Evolutionary conservation across 2,888 invertebrate species (phyloP), one percentile per base, ranked within the genome.

Genomic region (Ceriagrion tenellum): DNA sequence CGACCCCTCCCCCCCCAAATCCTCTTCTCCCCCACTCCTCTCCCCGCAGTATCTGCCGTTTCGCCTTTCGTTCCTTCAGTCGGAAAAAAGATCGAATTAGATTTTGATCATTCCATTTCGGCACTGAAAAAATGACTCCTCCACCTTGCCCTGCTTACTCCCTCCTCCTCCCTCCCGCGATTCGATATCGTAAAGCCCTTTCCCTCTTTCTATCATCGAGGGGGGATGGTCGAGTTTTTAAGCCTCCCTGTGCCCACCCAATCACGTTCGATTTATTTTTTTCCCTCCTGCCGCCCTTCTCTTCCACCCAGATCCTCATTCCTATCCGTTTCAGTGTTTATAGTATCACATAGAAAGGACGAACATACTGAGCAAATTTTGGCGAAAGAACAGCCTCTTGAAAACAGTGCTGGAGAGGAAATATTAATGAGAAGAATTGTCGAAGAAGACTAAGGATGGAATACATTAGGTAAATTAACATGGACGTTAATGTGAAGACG

Each of bases 51-150:
- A 56, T 35, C 93, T 59, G 47, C 93, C 63, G 40, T 69, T 93
- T 69, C 93, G 69, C 93, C 40, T 93, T 47, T n/a, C 47, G 93
- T 47, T 93, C 47, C 93, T 93, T 93, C 93, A 69, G 47, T 91
- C 63, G 91, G 93, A 69, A 93, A 93, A 93, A 93, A 93, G 69
- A 93, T 93, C 47, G 93, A 93, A 93, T 93, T 93, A 93, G 93
- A 93, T 93, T 93, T 93, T 93, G 93, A 93, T 93, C 93, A 93
- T 93, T 93, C 93, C 93, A 93, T 69, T 93, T 93, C 93, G 93
- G 47, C 74, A n/a, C 91, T 91, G 91, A 63, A 91, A 81, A 81
- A 91, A 63, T 91, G 91, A 63, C 91, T 91, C 20, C 55, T 40
- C 93, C 74, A 81, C 81, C 81, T 81, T 81, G 10, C 81, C 81